Base-by-base conservation (phyloP, 2,797 vertebrate species). In the Allochrocebus solatus region DNA sequence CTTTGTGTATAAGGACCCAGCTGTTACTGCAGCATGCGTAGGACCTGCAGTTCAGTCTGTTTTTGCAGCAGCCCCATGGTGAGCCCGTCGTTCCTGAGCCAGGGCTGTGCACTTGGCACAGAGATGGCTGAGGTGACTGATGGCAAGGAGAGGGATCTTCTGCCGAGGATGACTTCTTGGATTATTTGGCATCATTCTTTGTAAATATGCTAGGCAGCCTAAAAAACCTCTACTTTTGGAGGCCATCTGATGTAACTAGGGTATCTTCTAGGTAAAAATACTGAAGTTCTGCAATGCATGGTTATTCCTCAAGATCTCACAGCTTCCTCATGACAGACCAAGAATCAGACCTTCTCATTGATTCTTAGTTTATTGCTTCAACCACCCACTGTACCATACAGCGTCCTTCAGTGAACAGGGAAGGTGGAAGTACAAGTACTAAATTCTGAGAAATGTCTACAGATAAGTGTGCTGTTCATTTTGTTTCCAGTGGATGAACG, bases 361-460 rank as follows among this genome's bases (percentile, higher is more conserved):
- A 33, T 30, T 26, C 50, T 72, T 13, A 46, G 24, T 41, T 39
- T 24, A 28, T 4, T n/a, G n/a, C 36, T 84, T n/a, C 57, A 30
- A 3, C 50, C 8, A 8, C 6, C 33, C 4, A 4, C 1, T 6
- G 28, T 1, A 41, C 24, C 21, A 4, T 11, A 11, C 0, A 8
- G 14, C 55, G 43, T 76, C 46, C 64, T 41, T 72, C 82, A 46
- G 74, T 1, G 0, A 78, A 26, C 50, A 76, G n/a, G 26, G 36
- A 19, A 30, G 61, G 17, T 3, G 9, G 59, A 55, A 26, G 8
- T 36, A 82, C 78, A 13, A 21, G 21, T 5, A 33, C 12, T 48
- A 43, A 17, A 30, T 50, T 74, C 57, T 67, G 41, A 78, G 5
- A 39, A 21, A 3, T 30, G 22, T 24, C 36, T 78, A 59, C 24